These are phyloP conservation scores for Eira barbara DNA, from an alignment of 2,113 vertebrate species.

Conservation along the genomic window DNA sequence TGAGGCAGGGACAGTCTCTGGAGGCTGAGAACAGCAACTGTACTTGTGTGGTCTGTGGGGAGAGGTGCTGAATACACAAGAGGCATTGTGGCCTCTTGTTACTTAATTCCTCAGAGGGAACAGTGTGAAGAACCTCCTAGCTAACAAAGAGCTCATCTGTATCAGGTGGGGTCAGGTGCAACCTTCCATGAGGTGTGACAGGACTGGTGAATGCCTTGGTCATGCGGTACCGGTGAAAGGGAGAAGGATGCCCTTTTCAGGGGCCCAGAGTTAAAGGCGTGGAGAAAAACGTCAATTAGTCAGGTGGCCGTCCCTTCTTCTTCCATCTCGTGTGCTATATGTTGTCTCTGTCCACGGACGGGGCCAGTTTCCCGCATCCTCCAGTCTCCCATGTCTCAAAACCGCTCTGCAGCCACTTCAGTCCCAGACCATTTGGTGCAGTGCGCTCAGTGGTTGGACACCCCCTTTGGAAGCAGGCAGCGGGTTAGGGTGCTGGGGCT, in stretches of 20 bases:
- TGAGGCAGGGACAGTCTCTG: neutral
- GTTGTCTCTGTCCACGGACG: neutral
- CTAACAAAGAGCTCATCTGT: accelerated
- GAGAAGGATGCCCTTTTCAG: neutral
- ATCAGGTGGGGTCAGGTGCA: accelerated
- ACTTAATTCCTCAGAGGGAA: neutral
- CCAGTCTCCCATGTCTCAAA: accelerated
- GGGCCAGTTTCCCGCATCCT: accelerated
- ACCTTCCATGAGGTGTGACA: neutral
- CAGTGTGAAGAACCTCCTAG: accelerated
- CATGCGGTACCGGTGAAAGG: accelerated
- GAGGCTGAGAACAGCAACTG: accelerated
- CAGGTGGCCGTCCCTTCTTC: neutral
- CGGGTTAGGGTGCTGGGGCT: neutral
- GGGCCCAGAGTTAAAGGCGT: accelerated
- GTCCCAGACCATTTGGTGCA: accelerated
- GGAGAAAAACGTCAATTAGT: neutral
- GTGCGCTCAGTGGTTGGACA: accelerated
- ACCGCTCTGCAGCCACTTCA: accelerated
- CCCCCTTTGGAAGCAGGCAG: accelerated
- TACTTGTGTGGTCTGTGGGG: neutral
- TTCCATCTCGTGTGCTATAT: accelerated
- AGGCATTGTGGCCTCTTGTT: accelerated
- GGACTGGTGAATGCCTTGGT: neutral
- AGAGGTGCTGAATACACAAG: neutral